Evolutionary conservation across 2,888 invertebrate genomes (phyloP).

Genomic region (Clanis bilineata): DNA sequence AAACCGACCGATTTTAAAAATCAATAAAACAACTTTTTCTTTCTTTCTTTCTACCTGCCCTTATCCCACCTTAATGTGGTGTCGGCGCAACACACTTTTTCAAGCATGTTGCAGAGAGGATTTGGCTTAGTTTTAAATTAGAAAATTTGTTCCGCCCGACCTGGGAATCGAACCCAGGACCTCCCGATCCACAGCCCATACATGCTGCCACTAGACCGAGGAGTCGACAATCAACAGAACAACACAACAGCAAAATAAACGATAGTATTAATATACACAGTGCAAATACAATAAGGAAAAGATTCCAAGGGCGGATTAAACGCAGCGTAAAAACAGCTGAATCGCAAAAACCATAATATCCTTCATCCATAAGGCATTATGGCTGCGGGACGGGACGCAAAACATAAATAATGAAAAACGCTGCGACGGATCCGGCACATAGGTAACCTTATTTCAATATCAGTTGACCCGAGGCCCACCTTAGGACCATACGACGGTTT

Average conservation of each 20-base stretch:
- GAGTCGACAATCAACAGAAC: too few relatives aligned
- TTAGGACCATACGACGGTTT: conserved; percentile 46
- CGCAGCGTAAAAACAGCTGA: not conserved
- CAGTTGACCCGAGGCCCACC: conserved; percentile 49
- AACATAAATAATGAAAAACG: conserved; percentile 45
- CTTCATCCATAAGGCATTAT: not conserved
- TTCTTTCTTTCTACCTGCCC: too few relatives aligned
- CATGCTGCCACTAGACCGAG: too few relatives aligned
- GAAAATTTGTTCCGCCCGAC: too few relatives aligned
- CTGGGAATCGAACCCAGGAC: too few relatives aligned
- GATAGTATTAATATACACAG: not conserved
- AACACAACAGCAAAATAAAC: not conserved
- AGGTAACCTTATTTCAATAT: conserved; percentile 61
- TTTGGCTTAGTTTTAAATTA: too few relatives aligned
- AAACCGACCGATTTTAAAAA: too few relatives aligned
- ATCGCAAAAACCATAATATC: not conserved
- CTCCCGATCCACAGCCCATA: too few relatives aligned
- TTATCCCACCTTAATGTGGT: too few relatives aligned
- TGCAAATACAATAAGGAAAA: not conserved
- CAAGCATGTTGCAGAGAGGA: too few relatives aligned
- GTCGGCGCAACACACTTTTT: too few relatives aligned
- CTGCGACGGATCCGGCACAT: conserved; percentile 31
- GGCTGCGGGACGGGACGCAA: not conserved
- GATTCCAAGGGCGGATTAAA: not conserved
- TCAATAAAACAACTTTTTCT: too few relatives aligned